Base-by-base conservation (phyloP, 2,888 invertebrate species). In the Epinotia nisella region DNA sequence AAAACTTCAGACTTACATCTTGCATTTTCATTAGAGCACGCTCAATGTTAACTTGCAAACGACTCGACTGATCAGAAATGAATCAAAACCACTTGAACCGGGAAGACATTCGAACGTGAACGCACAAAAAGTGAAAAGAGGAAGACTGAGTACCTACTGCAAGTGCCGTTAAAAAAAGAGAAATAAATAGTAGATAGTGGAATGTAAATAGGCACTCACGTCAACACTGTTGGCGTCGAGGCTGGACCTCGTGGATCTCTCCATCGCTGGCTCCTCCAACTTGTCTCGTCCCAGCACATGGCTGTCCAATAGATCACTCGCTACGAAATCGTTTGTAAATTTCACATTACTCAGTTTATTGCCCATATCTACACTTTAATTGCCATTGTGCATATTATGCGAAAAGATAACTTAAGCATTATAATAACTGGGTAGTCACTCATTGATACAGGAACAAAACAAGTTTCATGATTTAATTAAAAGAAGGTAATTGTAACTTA, bases 231-330 rank as follows among this genome's bases (percentile, higher is more conserved):
- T 90, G 76, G 87, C 92, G 77, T 89, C 93, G 74, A 93, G 85
- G 77, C 91, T 92, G 76, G 92, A 91, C 79, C 91, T 87, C 76
- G 87, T 83, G 75, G 92, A 93, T 83, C 88, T 85, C 82, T 91
- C 92, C 93, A 93, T 93, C 70, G 88, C 81, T 74, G 89, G 87
- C 77, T 83, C 88, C 76, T 78, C 82, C 77, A 86, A 83, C 85
- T 92, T 92, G 83, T 91, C 90, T 83, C 89, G 88, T 69, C 87
- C 89, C 87, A 92, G 86, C 78, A 88, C 93, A 92, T 93, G 92
- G 90, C 90, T 91, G 83, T 91, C 93, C 90, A 93, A 87, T 81
- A 93, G 87, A 86, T 93, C 93, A 86, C 91, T 93, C 77, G 91
- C 93, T 93, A 87, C 85, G 87, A 81, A 88, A 84, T 87, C 88